phyloP scores from a whole-genome alignment of 1,140 invertebrate genomes.

The Hetaerina americana region DNA sequence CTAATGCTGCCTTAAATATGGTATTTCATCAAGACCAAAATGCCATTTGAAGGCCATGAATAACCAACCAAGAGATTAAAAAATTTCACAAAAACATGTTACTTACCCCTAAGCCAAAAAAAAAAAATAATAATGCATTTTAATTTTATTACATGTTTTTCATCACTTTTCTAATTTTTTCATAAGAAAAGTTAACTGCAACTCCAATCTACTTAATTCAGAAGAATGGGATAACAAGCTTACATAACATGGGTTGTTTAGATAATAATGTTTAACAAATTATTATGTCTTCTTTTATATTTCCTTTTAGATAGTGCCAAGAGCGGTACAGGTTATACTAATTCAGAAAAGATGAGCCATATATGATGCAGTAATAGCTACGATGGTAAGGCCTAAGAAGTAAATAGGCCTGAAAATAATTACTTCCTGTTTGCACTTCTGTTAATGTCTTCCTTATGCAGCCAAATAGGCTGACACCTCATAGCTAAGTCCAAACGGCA shows the following conservation, averaged over 20 bases:
- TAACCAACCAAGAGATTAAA: background rate
- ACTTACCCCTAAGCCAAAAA: background rate
- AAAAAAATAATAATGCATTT: background rate
- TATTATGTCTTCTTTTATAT: background rate
- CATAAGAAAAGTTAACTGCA: background rate
- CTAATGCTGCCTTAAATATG: background rate
- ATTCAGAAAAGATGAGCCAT: background rate
- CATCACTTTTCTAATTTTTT: background rate
- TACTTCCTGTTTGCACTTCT: background rate
- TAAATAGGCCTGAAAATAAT: background rate
- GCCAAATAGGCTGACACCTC: background rate
- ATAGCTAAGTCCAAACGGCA: background rate
- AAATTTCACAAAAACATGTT: background rate
- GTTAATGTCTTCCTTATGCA: background rate
- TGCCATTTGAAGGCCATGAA: background rate
- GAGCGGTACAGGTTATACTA: background rate
- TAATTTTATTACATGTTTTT: background rate
- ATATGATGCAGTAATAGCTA: background rate
- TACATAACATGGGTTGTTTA: background rate
- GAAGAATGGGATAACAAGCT: background rate
- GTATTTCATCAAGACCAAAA: background rate
- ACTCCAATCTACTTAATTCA: background rate
- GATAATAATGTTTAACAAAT: background rate
- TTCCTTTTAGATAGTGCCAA: background rate
- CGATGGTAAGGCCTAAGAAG: background rate